Evolutionary conservation across 2,888 invertebrate genomes (phyloP), one percentile per base, ranked within the genome.

Genomic region (Amiota minor): DNA sequence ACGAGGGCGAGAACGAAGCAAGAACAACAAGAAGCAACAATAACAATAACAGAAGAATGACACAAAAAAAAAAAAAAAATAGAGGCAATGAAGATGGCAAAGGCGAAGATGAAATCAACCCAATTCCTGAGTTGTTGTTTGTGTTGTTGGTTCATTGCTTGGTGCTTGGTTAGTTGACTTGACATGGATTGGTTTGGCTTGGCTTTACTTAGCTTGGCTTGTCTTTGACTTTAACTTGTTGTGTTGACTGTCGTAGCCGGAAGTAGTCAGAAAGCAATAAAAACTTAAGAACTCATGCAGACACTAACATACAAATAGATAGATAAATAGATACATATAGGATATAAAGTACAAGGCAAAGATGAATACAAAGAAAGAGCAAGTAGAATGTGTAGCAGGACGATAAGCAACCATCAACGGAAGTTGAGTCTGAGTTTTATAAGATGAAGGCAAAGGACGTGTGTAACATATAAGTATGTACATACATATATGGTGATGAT

Each of bases 251-350:
- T 76, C 72, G 78, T 72, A 76, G 77, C 81, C 83, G 86, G 85
- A 86, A 86, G 85, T 85, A 84, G 85, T 85, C 81, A 82, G 83
- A 82, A 81, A 79, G 85, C 81, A 83, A 85, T 85, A 86, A 86
- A 86, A 86, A 81, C 81, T 81, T 82, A 84, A 84, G 82, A 81
- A 77, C 77, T 80, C 76, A 76, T 71, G 74, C 78, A 80, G 77
- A 79, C 77, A 73, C 77, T 56, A 55, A 53, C 64, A 71, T 55
- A 55, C 67, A 61, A 46, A 72, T 74, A 55, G 71, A 71, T 56
- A 76, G 73, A 77, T 70, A 59, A 72, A 76, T 76, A 79, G 75
- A 78, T 81, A 59, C n/a, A n/a, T n/a, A n/a, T n/a, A n/a, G n/a
- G n/a, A n/a, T n/a, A 72, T 35, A 35, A 35, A 35, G 35, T 35